Evolutionary conservation across 2,797 vertebrate species (phyloP).

Genomic region (Chaetophractus vellerosus): DNA sequence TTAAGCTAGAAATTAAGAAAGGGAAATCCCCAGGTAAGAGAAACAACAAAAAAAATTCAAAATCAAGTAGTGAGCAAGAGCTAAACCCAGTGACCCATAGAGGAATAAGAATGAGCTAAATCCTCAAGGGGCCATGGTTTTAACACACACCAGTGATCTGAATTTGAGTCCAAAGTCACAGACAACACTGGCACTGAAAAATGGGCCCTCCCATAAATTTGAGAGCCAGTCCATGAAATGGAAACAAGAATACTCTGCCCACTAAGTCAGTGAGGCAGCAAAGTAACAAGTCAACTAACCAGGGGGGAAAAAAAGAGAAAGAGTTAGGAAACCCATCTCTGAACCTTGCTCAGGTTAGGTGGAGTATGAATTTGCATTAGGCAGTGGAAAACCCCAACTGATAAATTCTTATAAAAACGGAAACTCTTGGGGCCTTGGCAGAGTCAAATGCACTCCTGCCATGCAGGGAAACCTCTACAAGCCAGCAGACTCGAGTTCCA

Average conservation of each 20-base stretch:
- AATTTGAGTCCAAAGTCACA: neutral
- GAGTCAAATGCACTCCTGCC: neutral
- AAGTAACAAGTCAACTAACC: neutral
- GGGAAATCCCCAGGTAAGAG: constrained; percentile 50
- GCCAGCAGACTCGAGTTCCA: neutral
- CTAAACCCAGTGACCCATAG: constrained; percentile 52
- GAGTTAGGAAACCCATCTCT: neutral
- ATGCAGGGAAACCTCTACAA: neutral
- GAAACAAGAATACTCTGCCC: constrained; percentile 8
- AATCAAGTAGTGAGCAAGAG: constrained; percentile 65
- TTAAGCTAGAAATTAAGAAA: constrained; percentile 51
- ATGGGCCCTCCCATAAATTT: neutral
- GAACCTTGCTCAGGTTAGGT: neutral
- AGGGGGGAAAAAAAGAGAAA: neutral
- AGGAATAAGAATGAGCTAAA: neutral
- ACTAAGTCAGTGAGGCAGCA: neutral
- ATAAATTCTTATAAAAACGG: constrained; percentile 24
- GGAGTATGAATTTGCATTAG: constrained; percentile 71
- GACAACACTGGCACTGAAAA: neutral
- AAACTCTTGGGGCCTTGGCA: neutral
- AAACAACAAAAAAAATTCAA: constrained; percentile 66
- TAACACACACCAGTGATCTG: neutral
- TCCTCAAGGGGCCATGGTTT: neutral
- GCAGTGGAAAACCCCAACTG: constrained; percentile 60
- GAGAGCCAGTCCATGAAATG: neutral